A percentile compares a stretch with the other conserved stretches of the same genome.
phyloP scores from a whole-genome alignment of 2,888 invertebrate species.

The Melieria crassipennis region DNA sequence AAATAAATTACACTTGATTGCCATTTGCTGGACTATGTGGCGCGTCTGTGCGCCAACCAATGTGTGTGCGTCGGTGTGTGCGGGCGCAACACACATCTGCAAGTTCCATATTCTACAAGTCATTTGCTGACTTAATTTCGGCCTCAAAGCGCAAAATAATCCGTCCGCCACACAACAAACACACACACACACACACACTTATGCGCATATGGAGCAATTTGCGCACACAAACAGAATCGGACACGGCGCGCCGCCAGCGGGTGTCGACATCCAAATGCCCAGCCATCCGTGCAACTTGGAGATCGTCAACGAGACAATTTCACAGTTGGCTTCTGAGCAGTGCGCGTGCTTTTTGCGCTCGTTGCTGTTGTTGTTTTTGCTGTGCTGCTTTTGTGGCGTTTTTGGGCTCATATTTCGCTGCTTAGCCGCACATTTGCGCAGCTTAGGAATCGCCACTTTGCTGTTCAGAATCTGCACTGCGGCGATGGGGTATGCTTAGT shows the following conservation, averaged over 20 bases:
- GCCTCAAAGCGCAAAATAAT: conserved; percentile 35
- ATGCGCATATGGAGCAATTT: not conserved
- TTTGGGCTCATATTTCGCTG: too few species aligned
- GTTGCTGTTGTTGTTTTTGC: too few species aligned
- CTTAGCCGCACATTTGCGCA: too few species aligned
- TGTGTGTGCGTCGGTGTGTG: conserved; percentile 32
- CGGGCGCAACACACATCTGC: not conserved
- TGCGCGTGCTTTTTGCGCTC: too few species aligned
- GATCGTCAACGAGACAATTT: conserved; percentile 49
- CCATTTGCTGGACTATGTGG: conserved; percentile 47
- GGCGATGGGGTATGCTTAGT: too few species aligned
- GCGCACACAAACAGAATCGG: not conserved
- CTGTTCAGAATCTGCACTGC: too few species aligned
- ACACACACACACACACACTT: conserved; percentile 21
- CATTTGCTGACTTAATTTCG: conserved; percentile 62
- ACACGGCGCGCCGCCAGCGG: not conserved
- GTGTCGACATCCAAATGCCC: conserved; percentile 45
- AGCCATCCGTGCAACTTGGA: conserved; percentile 61
- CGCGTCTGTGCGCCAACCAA: conserved; percentile 40
- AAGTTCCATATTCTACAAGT: conserved; percentile 57
- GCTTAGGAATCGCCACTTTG: too few species aligned
- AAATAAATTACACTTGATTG: conserved; percentile 64
- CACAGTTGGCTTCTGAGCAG: conserved; percentile 40
- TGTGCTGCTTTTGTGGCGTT: too few species aligned
- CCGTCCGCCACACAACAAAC: conserved; percentile 17